Percentiles rank a stretch among this genome's conserved stretches.
Evolutionary conservation across 2,797 vertebrate species (phyloP).

Genomic region (Lagorchestes hirsutus): DNA sequence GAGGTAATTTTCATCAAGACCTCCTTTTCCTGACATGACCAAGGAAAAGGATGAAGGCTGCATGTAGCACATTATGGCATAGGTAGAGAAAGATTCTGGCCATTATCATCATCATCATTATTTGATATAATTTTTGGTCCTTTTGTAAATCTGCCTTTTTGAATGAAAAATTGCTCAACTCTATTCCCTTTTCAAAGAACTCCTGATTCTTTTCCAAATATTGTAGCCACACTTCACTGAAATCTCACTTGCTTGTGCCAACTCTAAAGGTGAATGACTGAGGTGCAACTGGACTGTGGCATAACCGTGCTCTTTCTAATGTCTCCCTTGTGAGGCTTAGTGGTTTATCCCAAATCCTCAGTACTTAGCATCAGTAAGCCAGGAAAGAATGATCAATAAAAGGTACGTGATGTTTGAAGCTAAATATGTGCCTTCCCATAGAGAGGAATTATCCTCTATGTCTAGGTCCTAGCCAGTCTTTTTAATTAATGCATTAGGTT

Average conservation of each 20-base stretch:
- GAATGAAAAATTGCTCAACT: background rate
- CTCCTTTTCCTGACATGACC: background rate
- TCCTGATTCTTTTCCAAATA: background rate
- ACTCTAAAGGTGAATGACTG: background rate
- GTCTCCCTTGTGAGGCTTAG: background rate
- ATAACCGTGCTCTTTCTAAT: background rate
- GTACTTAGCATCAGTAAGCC: background rate
- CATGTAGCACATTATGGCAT: background rate
- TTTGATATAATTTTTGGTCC: background rate
- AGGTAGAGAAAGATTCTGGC: background rate
- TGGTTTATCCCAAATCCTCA: background rate
- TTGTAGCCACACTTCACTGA: background rate
- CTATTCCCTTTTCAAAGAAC: background rate
- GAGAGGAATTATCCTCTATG: background rate
- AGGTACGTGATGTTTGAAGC: background rate
- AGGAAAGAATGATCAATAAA: background rate
- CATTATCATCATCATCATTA: background rate
- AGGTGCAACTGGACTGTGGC: background rate
- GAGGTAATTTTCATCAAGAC: background rate
- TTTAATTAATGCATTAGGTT: background rate
- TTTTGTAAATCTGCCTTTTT: background rate
- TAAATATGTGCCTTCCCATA: background rate
- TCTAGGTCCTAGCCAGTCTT: background rate
- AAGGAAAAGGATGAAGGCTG: background rate
- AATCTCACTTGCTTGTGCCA: background rate